Percentiles rank a stretch among this genome's conserved stretches.
These are phyloP conservation scores for Lasioglossum malachurum DNA, from an alignment of 2,888 invertebrate species.

Conservation along the genomic window DNA sequence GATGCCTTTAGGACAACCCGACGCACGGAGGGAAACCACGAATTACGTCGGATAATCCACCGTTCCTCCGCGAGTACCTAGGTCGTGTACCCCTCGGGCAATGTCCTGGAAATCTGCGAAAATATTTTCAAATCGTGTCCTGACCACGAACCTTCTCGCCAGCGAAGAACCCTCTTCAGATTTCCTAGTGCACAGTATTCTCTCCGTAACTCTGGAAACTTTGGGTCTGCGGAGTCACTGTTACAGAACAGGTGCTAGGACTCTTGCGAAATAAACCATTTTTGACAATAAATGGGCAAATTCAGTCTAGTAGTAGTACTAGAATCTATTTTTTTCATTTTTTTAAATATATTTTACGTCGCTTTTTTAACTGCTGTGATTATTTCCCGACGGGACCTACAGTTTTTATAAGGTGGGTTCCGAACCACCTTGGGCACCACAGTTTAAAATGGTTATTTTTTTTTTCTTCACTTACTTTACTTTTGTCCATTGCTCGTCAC, in stretches of 20 bases:
- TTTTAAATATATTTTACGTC: too few species aligned
- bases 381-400: too few species aligned
- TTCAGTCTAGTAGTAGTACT: too few species aligned
- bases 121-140: neutral
- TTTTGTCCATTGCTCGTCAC: neutral
- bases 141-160: neutral
- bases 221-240: neutral
- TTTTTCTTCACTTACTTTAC: neutral
- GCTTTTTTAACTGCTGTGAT: too few species aligned
- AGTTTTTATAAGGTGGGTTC: too few species aligned
- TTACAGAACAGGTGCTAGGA: too few species aligned
- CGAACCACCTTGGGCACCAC: too few species aligned
- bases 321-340: too few species aligned
- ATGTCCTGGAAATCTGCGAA: neutral
- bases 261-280: too few species aligned
- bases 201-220: too few species aligned
- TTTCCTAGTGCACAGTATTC: neutral
- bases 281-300: too few species aligned
- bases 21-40: constrained; percentile 10
- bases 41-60: constrained; percentile 37
- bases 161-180: neutral
- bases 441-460: too few species aligned
- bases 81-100: neutral
- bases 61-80: neutral
- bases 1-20: neutral